phyloP scores from a whole-genome alignment of 2,888 invertebrate species.

The Lycaena phlaeas region DNA sequence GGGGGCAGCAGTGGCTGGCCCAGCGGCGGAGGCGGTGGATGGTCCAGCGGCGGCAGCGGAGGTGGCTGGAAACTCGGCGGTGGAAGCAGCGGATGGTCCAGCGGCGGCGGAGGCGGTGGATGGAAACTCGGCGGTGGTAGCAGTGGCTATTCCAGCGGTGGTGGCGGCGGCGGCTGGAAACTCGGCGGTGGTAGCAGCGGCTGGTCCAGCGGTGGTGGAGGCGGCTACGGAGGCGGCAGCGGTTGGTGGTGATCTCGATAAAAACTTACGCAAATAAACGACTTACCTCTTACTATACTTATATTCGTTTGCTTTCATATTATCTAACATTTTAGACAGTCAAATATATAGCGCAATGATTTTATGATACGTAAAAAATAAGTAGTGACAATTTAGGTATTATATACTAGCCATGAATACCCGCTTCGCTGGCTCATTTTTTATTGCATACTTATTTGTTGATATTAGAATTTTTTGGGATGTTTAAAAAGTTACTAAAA shows the following conservation, averaged over 20 bases:
- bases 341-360: neutral
- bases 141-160: constrained; percentile 21
- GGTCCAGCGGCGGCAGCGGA: constrained; percentile 33
- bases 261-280: constrained; percentile 38
- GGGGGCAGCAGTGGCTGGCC: constrained; percentile 32
- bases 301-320: constrained; percentile 18
- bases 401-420: too few relatives aligned
- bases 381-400: too few relatives aligned
- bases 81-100: constrained; percentile 26
- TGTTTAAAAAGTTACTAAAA: too few relatives aligned
- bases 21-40: constrained; percentile 26
- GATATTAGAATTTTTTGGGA: too few relatives aligned
- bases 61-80: constrained; percentile 36
- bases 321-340: neutral
- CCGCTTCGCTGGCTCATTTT: too few relatives aligned
- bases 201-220: constrained; percentile 23
- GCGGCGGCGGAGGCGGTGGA: constrained; percentile 19
- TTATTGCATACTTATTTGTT: too few relatives aligned
- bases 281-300: constrained; percentile 36
- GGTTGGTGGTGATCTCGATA: constrained; percentile 51
- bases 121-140: neutral
- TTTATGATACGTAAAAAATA: too few relatives aligned
- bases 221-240: constrained; percentile 25
- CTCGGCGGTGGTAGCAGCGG: constrained; percentile 27
- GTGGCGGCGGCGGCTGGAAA: constrained; percentile 22